Percentiles rank a stretch among this genome's conserved stretches.
Evolutionary conservation across 2,113 vertebrate genomes (phyloP).

Genomic region (Nematolebias whitei): DNA sequence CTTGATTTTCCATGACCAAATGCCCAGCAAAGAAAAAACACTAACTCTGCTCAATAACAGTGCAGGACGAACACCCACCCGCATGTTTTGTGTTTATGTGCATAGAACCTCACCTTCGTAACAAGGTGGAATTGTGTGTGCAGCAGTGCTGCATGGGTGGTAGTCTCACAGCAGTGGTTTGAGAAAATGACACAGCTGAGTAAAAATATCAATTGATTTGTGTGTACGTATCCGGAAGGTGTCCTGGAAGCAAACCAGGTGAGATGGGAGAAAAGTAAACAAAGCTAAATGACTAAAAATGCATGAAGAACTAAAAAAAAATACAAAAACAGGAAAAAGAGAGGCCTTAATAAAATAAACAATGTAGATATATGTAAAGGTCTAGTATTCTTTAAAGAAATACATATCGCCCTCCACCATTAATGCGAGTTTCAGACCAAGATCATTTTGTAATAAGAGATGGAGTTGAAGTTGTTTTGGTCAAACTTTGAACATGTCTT

Average conservation of each 20-base stretch:
- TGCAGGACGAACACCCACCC: conserved; percentile 37
- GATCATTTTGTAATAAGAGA: neutral
- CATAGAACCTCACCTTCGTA: conserved; percentile 27
- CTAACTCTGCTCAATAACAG: conserved; percentile 19
- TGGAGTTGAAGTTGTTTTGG: no score
- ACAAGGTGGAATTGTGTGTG: conserved; percentile 35
- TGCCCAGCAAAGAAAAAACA: conserved; percentile 57
- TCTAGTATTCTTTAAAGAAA: no score
- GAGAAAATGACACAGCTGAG: conserved; percentile 35
- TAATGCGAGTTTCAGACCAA: no score
- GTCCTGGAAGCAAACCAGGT: conserved; percentile 15
- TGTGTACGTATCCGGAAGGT: conserved; percentile 25
- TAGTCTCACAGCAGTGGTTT: conserved; percentile 15
- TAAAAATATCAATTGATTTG: conserved; percentile 41
- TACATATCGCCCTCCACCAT: no score
- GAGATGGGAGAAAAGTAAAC: neutral
- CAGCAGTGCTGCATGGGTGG: no score
- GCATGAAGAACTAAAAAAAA: neutral
- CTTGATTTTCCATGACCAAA: conserved; percentile 76
- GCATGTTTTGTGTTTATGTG: conserved; percentile 23
- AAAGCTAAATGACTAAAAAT: neutral
- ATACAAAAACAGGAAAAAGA: neutral
- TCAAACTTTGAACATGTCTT: no score
- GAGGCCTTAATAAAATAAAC: no score
- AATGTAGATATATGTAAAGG: no score